A percentile compares a stretch with the other conserved stretches of the same genome.
Conservation (phyloP, 2,888 invertebrate genomes). For the Urechis unicinctus region DNA sequence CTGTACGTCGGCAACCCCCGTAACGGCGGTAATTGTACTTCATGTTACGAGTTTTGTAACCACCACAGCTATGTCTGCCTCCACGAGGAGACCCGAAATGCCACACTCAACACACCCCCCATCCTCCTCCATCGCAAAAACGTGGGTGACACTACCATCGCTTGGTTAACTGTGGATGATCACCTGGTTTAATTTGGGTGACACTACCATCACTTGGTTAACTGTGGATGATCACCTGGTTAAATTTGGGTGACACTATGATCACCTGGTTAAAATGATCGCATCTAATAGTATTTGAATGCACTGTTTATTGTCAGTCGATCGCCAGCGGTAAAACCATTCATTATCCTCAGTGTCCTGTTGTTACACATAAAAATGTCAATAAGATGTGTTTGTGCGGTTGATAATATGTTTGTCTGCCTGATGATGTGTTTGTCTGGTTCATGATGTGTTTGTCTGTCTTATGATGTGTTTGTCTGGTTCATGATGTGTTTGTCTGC, state of each 20-base stretch:
- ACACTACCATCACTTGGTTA: not conserved
- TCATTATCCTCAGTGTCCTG: no score
- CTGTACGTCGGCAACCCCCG: slow-evolving; percentile 85
- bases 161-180: not conserved
- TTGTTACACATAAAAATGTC: no score
- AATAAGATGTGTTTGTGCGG: no score
- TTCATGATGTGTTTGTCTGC: no score
- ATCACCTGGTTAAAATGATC: not conserved
- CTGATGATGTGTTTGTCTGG: no score
- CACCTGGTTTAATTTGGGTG: slow-evolving; percentile 7
- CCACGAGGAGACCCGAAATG: slow-evolving; percentile 7
- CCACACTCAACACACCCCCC: not conserved
- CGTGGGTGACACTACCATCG: slow-evolving; percentile 1
- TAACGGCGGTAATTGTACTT: slow-evolving; percentile 74
- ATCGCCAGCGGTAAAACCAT: no score
- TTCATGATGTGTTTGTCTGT: no score
- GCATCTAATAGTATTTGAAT: no score
- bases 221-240: not conserved
- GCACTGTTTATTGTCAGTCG: no score
- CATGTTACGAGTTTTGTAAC: slow-evolving; percentile 82
- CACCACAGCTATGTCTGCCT: slow-evolving; percentile 63
- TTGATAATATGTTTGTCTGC: no score
- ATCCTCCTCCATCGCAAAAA: slow-evolving; percentile 4
- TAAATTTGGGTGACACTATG: slow-evolving; percentile 3
- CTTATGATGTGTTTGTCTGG: no score